Evolutionary conservation across 1,140 invertebrate species (phyloP), one percentile per base, ranked within the genome.

Genomic region (Antheraea pernyi): DNA sequence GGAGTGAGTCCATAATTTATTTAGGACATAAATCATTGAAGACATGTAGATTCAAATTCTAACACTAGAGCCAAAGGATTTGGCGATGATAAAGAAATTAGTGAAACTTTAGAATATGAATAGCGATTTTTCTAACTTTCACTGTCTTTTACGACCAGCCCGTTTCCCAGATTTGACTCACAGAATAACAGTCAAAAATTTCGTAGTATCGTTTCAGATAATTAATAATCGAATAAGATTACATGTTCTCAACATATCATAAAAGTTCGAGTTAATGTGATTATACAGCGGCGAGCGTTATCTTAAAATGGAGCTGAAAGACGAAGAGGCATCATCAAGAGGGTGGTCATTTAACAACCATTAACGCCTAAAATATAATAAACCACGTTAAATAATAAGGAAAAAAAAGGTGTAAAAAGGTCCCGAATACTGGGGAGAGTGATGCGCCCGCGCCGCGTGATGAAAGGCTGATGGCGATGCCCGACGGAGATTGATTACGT

Each of bases 401-500:
- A 81, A 85, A 85, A n/a, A 85, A 82, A 85, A 83, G 79, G 76
- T 83, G 78, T 81, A 84, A 85, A 86, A 84, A 75, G 79, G 77
- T 76, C 74, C 81, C 80, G 80, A 83, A 82, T 76, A 82, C 75
- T 71, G 72, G 64, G 66, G 70, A 82, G 81, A 80, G 67, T 76
- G 77, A 75, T 83, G 79, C 79, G 80, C 80, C 69, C 65, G 82
- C 82, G 80, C 69, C 65, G 75, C 63, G 59, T 80, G 86, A 82
- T 86, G 86, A 89, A 87, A 87, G 81, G 81, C 80, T 75, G 83
- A 85, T 77, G 77, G 82, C 72, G 67, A 72, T 30, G 71, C 69
- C 39, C 80, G 86, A 88, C 86, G 81, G 79, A 85, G 88, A 90
- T 90, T 90, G 84, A 90, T 90, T 86, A 83, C 80, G 85, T 86